Evolutionary conservation across 1,140 invertebrate genomes (phyloP).

Genomic region (Oryctes rhinoceros): DNA sequence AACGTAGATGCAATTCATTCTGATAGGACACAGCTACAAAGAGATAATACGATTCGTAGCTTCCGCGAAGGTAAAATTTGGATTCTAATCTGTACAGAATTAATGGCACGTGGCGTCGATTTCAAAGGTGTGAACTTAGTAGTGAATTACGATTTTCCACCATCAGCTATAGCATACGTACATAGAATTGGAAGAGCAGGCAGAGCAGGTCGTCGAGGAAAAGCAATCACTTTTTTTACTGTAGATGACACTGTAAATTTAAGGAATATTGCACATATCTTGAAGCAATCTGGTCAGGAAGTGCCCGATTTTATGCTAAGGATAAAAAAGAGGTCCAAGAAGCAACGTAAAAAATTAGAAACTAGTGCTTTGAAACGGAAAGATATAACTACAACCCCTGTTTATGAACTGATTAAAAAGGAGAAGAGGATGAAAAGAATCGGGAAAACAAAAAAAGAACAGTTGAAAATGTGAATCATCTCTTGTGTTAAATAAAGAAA

Average conservation of each 20-base stretch:
- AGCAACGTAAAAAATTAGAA: constrained; percentile 66
- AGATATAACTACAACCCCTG: constrained; percentile 53
- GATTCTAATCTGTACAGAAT: constrained; percentile 96
- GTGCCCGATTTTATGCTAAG: constrained; percentile 90
- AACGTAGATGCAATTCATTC: constrained; percentile 95
- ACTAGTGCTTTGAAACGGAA: constrained; percentile 53
- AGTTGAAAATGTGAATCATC: too few relatives aligned
- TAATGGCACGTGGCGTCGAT: constrained; percentile 97
- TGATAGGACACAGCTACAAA: constrained; percentile 86
- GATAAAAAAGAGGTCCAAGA: constrained; percentile 77
- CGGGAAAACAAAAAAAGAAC: background rate
- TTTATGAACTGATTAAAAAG: constrained; percentile 44
- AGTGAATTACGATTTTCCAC: constrained; percentile 97
- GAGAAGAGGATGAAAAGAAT: background rate
- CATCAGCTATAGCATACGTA: constrained; percentile 91
- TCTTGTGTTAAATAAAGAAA: too few relatives aligned
- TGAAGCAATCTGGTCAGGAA: constrained; percentile 87
- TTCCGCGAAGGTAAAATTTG: constrained; percentile 94
- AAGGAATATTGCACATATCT: constrained; percentile 85
- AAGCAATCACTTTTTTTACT: constrained; percentile 95
- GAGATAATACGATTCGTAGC: constrained; percentile 87
- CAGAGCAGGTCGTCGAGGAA: constrained; percentile 86
- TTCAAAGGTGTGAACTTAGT: constrained; percentile 97
- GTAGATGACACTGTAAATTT: constrained; percentile 85
- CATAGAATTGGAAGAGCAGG: constrained; percentile 91